A percentile compares a stretch with the other conserved stretches of the same genome.
Evolutionary conservation across 2,888 invertebrate species (phyloP).

Genomic region (Nowickia ferox): DNA sequence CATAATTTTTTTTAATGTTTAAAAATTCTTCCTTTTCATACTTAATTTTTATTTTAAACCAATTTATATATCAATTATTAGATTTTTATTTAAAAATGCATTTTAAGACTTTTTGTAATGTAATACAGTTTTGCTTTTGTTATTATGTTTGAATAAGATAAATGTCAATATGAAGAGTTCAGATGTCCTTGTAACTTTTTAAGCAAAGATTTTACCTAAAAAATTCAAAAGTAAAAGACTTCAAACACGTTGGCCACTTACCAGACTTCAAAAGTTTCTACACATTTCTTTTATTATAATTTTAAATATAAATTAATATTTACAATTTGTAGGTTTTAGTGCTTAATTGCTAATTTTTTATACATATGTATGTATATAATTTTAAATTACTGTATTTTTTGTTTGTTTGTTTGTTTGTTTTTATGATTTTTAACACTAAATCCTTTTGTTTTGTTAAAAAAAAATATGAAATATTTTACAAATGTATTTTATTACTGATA

Average conservation of each 20-base stretch:
- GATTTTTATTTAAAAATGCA: constrained; percentile 66
- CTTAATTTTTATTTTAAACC: constrained; percentile 31
- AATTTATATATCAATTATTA: constrained; percentile 68
- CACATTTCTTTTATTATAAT: neutral
- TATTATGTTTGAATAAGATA: neutral
- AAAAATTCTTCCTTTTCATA: constrained; percentile 71
- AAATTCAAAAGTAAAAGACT: neutral
- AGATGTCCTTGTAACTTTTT: neutral
- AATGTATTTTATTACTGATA: constrained; percentile 75
- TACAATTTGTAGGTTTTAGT: constrained; percentile 51
- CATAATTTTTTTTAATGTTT: constrained; percentile 64
- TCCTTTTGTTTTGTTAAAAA: constrained; percentile 54
- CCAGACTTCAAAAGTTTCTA: neutral
- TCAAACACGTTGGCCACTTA: neutral
- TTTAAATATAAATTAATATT: constrained; percentile 67
- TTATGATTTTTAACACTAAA: constrained; percentile 30
- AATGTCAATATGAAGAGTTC: neutral
- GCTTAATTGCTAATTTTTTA: constrained; percentile 10
- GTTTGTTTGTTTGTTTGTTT: no score
- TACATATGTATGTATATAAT: constrained; percentile 8
- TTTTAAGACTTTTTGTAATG: constrained; percentile 68
- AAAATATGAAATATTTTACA: constrained; percentile 79
- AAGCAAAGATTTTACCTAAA: neutral
- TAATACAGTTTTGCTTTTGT: constrained; percentile 50
- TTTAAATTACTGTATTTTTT: constrained; percentile 10